Conservation (phyloP, 2,888 invertebrate genomes). For the Sphaerophoria taeniata region DNA sequence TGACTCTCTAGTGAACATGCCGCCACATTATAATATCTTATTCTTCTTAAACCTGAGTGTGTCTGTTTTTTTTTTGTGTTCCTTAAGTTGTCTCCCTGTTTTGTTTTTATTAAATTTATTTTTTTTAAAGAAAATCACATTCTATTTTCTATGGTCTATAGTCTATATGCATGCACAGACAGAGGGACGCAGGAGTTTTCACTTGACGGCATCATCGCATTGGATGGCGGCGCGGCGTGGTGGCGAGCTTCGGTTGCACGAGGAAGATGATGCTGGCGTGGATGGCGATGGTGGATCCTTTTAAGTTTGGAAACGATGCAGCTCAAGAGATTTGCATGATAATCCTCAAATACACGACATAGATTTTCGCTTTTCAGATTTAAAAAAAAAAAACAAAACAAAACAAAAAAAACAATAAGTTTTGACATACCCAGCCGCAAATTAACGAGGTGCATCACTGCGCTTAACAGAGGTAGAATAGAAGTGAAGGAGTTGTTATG, state of each 20-base stretch:
- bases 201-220: too few species aligned
- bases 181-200: too few species aligned
- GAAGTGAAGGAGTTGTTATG: too few species aligned
- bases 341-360: constrained; percentile 19
- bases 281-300: constrained; percentile 55
- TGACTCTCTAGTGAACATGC: constrained; percentile 63
- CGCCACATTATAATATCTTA: constrained; percentile 73
- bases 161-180: too few species aligned
- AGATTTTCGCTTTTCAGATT: too few species aligned
- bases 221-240: not conserved
- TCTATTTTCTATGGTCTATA: not conserved
- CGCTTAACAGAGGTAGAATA: too few species aligned
- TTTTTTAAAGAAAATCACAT: constrained; percentile 8
- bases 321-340: constrained; percentile 68
- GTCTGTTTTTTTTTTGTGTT: constrained; percentile 19
- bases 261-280: constrained; percentile 12
- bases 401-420: not conserved
- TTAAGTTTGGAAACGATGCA: constrained; percentile 65
- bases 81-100: not conserved
- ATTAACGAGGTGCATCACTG: too few species aligned
- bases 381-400: not conserved
- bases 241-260: constrained; percentile 32
- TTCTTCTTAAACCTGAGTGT: constrained; percentile 56
- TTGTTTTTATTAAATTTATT: constrained; percentile 13
- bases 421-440: too few species aligned